Percentiles rank a stretch among this genome's conserved stretches.
These are phyloP conservation scores for Myrmophylax atrothorax DNA, from an alignment of 2,113 vertebrate species.

Conservation along the genomic window DNA sequence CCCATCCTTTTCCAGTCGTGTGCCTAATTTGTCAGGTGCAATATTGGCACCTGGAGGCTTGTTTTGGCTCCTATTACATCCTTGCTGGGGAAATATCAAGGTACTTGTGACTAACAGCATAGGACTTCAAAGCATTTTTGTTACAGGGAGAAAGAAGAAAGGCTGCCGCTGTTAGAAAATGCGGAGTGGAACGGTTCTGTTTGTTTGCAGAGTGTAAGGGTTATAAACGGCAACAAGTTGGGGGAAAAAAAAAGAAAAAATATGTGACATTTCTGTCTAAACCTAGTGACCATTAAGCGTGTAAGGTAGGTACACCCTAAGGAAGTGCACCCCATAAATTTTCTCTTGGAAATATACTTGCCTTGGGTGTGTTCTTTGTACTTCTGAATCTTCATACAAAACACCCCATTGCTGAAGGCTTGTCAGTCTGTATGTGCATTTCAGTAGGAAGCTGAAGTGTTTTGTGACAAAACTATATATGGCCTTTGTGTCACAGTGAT, in stretches of 20 bases:
- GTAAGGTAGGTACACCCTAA: not conserved
- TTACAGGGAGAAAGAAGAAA: slow-evolving; percentile 51
- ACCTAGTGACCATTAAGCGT: not conserved
- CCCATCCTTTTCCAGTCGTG: slow-evolving; percentile 92
- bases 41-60: slow-evolving; percentile 84
- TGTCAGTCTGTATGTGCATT: not conserved
- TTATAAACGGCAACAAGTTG: slow-evolving; percentile 40
- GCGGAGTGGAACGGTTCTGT: slow-evolving; percentile 24
- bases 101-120: slow-evolving; percentile 72
- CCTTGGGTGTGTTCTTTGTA: not conserved
- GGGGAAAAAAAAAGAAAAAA: not conserved
- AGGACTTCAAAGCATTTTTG: slow-evolving; percentile 81
- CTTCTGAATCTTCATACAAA: not conserved
- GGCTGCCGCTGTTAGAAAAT: slow-evolving; percentile 68
- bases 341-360: not conserved
- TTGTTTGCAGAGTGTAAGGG: slow-evolving; percentile 55
- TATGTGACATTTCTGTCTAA: not conserved
- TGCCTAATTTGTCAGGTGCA: slow-evolving; percentile 91
- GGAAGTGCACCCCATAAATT: not conserved
- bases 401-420: not conserved
- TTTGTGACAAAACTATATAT: not conserved
- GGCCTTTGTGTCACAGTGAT: not conserved
- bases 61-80: slow-evolving; percentile 80
- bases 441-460: not conserved
- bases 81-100: slow-evolving; percentile 81